Evolutionary conservation across 2,797 vertebrate species (phyloP), one percentile per base, ranked within the genome.

Genomic region (Threskiornis aethiopicus): DNA sequence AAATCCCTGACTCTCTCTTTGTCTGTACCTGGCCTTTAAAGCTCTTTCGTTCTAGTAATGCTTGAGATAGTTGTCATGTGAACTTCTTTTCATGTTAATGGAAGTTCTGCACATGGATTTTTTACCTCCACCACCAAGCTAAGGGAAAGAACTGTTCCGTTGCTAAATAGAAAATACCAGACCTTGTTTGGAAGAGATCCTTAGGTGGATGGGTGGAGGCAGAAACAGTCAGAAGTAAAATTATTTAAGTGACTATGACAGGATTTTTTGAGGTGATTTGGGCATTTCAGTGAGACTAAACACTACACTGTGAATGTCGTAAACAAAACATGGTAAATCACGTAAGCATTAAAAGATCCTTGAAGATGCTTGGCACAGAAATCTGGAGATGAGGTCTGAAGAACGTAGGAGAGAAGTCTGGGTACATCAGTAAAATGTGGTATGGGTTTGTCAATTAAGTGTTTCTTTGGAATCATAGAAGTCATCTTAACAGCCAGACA

Each of bases 391-490:
- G 44, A 44, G 13, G 29, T 47, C 67, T 75, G 82, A 89, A 59
- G 33, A 57, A 90, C 77, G 89, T 51, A 93, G 75, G 84, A 82
- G 35, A 86, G 52, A 51, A 55, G 7, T 82, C 49, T 70, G 3
- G 33, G 46, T 64, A 37, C 81, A 16, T 86, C 71, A 64, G 64
- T 85, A 72, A 80, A 96, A 90, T 66, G 5, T 61, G 37, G 16
- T 76, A 16, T 15, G 11, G 21, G 7, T 51, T 97, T 95, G 78
- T 90, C 55, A 67, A 2, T 66, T 31, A 67, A 59, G 59, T 77
- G 21, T 75, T 88, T 78, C 54, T 94, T 93, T 52, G 82, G 59
- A 94, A 62, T 78, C 28, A 81, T 85, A 84, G 72, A 87, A 93
- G 5, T 29, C 9, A 16, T 92, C 54, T 82, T 90, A 89, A 91